Evolutionary conservation across 2,797 vertebrate genomes (phyloP), one percentile per base, ranked within the genome.

Genomic region (Anniella stebbinsi): DNA sequence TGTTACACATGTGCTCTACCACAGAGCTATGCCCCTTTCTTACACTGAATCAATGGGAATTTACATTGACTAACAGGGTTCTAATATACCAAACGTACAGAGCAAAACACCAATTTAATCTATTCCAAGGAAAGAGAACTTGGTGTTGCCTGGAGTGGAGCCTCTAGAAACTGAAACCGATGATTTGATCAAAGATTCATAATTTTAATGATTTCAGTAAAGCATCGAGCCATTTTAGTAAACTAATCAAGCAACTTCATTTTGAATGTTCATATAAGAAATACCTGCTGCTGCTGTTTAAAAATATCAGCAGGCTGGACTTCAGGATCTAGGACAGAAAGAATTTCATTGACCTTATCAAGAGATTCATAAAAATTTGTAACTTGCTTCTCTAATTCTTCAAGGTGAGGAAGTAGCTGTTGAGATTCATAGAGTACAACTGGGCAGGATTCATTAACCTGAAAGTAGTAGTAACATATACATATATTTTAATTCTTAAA

Each of bases 331-430:
- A 97, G 83, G 73, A 97, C 93, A 78, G 98, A 96, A 93, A 98
- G 98, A 54, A 98, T 98, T 92, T 97, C 97, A 89, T 98, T 98
- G 90, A 99, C 97, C 93, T 99, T 99, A 95, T 98, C 98, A 95
- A 99, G 97, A 67, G 98, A 98, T 93, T 99, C 98, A 94, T 99
- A 99, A 94, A 99, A 99, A 80, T 97, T 97, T 0, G 98, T 99
- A 93, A 99, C 98, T 95, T 99, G 98, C 93, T 98, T 98, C 94
- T 99, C 99, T 95, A 98, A 97, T 94, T 99, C 99, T 93, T 99
- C 99, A 93, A 99, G 95, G 0, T 97, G 98, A 81, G 97, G 95
- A 60, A 98, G 96, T 57, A 99, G 97, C 81, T 97, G 98, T 87
- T 98, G 98, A 81, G 98, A 97, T 94, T 99, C 99, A 94, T 97